A percentile compares a stretch with the other conserved stretches of the same genome.
Evolutionary conservation across 2,888 invertebrate species (phyloP).

Genomic region (Exocentrus adspersus): DNA sequence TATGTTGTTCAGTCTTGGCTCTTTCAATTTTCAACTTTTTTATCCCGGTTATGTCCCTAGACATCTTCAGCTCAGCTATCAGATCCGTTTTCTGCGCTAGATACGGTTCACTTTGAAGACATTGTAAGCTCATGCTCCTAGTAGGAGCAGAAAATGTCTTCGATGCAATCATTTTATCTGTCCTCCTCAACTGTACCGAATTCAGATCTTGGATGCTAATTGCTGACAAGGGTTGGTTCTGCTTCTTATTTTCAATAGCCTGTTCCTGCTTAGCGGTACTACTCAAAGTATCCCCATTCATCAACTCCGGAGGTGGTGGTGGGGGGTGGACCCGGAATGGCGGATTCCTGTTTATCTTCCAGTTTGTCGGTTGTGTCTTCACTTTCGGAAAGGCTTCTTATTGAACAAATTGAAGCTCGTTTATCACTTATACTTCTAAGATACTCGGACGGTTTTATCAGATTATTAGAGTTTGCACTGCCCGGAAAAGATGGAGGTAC

Average conservation of each 20-base stretch:
- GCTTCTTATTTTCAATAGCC: slow-evolving; percentile 61
- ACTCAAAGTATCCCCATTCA: slow-evolving; percentile 12
- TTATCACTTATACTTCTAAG: slow-evolving; percentile 82
- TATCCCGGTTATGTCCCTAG: slow-evolving; percentile 93
- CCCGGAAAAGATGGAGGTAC: slow-evolving; percentile 90
- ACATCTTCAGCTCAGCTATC: slow-evolving; percentile 91
- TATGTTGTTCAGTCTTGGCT: slow-evolving; percentile 83
- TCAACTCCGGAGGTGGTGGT: slow-evolving; percentile 62
- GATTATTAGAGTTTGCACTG: slow-evolving; percentile 76
- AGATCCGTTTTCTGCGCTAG: slow-evolving; percentile 83
- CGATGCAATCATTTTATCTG: slow-evolving; percentile 77
- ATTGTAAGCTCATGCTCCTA: slow-evolving; percentile 80
- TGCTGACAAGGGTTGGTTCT: slow-evolving; percentile 82
- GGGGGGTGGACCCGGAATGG: slow-evolving; percentile 66
- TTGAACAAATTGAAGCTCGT: slow-evolving; percentile 65
- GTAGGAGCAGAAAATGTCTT: slow-evolving; percentile 86
- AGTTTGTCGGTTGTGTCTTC: slow-evolving; percentile 54
- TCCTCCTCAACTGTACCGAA: slow-evolving; percentile 82
- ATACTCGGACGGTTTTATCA: slow-evolving; percentile 94
- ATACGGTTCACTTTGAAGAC: slow-evolving; percentile 76
- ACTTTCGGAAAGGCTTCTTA: slow-evolving; percentile 59
- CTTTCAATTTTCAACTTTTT: slow-evolving; percentile 92
- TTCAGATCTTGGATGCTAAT: slow-evolving; percentile 89
- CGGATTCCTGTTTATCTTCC: slow-evolving; percentile 43
- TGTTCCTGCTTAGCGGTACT: slow-evolving; percentile 30